Evolutionary conservation across 2,797 vertebrate genomes (phyloP).

Genomic region (Melanotaenia nigrans): DNA sequence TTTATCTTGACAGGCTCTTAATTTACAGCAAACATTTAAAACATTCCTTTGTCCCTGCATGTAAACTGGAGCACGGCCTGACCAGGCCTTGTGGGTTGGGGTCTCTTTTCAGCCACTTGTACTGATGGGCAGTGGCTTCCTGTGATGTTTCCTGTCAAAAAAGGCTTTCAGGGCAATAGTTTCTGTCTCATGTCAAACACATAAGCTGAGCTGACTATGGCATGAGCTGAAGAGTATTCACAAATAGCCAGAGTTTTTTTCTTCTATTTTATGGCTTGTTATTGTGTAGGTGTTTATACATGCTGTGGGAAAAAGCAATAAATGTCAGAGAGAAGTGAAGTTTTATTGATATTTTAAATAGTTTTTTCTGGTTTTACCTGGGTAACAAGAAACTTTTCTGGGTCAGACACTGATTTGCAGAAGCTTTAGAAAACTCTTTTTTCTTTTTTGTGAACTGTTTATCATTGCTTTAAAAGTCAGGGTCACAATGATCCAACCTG

Average conservation of each 20-base stretch:
- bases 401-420: not conserved
- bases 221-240: not conserved
- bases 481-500: not conserved
- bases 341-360: not conserved
- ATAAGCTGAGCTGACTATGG: not conserved
- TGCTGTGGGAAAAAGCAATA: conserved; percentile 15
- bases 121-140: conserved; percentile 75
- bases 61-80: conserved; percentile 22
- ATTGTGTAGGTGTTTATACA: conserved; percentile 7
- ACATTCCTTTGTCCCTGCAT: conserved; percentile 44
- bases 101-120: conserved; percentile 56
- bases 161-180: conserved; percentile 20
- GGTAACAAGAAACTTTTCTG: not conserved
- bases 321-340: conserved; percentile 14
- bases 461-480: not conserved
- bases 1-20: not conserved
- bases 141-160: conserved; percentile 72
- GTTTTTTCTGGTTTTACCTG: not conserved
- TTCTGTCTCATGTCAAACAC: conserved; percentile 26
- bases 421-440: not conserved
- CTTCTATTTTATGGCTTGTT: conserved; percentile 26
- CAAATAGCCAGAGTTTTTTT: not conserved
- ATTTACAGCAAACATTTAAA: conserved; percentile 22
- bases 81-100: conserved; percentile 19
- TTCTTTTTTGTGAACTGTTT: not conserved